These are phyloP conservation scores for Etia nguti DNA, from an alignment of 2,113 vertebrate genomes.

Conservation along the genomic window DNA sequence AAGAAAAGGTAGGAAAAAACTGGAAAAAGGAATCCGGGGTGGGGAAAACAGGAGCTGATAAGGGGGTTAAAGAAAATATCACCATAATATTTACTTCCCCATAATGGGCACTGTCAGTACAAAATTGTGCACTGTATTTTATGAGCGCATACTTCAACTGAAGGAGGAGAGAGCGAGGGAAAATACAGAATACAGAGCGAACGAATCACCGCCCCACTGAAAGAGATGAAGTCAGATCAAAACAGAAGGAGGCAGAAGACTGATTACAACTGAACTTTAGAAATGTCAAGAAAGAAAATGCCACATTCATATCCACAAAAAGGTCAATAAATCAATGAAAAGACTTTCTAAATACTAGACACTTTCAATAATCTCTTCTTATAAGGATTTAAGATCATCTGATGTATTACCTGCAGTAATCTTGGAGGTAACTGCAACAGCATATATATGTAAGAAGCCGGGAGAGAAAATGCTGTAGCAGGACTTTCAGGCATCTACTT, in stretches of 20 bases:
- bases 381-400: neutral
- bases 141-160: neutral
- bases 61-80: constrained; percentile 6
- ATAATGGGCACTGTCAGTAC: neutral
- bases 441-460: neutral
- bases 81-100: neutral
- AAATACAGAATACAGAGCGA: neutral
- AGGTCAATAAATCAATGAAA: neutral
- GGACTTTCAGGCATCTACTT: neutral
- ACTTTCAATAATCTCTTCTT: neutral
- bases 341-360: neutral
- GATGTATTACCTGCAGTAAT: neutral
- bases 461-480: neutral
- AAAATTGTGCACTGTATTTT: neutral
- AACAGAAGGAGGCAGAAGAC: neutral
- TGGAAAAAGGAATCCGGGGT: neutral
- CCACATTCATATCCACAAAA: neutral
- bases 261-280: neutral
- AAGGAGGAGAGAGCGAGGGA: neutral
- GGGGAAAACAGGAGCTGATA: neutral
- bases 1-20: neutral
- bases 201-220: neutral
- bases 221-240: neutral
- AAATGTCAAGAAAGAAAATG: neutral
- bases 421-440: neutral